These are phyloP conservation scores for Elanus axillaris DNA, from an alignment of 2,113 vertebrate genomes.

Conservation along the genomic window DNA sequence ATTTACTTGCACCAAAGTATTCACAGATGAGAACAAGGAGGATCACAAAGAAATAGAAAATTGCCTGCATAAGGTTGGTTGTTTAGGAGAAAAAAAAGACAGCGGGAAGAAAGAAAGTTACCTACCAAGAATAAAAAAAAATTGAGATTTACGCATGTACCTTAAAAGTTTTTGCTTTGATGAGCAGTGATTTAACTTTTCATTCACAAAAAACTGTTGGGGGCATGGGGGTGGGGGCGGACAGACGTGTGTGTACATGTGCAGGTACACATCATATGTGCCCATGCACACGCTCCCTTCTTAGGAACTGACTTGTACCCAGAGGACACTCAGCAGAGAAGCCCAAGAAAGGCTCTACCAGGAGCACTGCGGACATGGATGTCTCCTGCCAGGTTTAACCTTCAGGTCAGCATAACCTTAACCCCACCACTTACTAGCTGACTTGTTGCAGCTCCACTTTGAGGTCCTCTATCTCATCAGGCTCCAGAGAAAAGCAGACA, in stretches of 20 bases:
- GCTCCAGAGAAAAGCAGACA: not conserved
- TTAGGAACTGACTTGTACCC: not conserved
- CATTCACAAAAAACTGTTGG: not conserved
- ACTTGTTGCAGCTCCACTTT: not conserved
- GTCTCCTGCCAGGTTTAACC: not conserved
- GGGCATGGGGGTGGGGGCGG: accelerated
- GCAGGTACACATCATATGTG: too few species aligned
- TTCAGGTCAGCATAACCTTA: not conserved
- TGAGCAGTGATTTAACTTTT: not conserved
- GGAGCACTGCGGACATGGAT: accelerated
- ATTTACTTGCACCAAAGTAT: not conserved
- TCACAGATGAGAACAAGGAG: not conserved
- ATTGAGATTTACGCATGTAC: accelerated
- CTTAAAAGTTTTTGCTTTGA: not conserved
- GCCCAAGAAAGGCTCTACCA: not conserved
- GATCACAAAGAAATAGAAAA: not conserved
- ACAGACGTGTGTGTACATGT: too few species aligned
- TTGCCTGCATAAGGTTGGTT: not conserved
- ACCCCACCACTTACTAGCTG: accelerated
- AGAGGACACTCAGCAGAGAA: not conserved
- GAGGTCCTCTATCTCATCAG: not conserved
- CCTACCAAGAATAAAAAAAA: not conserved
- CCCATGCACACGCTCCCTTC: too few species aligned
- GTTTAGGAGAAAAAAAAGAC: not conserved
- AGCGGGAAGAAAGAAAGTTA: not conserved